Conservation (phyloP, 2,113 vertebrate species). For the Setophaga kirtlandii region DNA sequence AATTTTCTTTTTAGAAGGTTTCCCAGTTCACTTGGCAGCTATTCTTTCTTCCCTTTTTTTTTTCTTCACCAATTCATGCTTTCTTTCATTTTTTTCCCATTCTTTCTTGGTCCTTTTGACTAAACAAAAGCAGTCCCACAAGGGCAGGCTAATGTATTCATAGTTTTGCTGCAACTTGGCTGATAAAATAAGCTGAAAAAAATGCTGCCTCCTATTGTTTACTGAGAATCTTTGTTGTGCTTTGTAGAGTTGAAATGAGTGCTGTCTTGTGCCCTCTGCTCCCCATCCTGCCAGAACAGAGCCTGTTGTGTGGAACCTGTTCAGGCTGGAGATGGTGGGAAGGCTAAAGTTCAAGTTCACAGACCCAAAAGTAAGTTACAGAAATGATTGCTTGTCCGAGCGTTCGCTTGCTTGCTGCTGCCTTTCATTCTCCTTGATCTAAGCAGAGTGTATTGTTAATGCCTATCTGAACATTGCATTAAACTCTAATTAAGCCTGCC, state of each 20-base stretch:
- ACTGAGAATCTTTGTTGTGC: conserved; percentile 48
- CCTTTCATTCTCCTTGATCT: conserved; percentile 58
- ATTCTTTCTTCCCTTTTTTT: neutral
- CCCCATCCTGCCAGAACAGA: conserved; percentile 73
- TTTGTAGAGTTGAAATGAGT: conserved; percentile 22
- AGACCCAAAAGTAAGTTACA: conserved; percentile 84
- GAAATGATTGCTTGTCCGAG: conserved; percentile 19
- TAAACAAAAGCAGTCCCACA: conserved; percentile 46
- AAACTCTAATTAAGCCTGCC: conserved; percentile 69
- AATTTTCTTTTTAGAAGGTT: conserved; percentile 60
- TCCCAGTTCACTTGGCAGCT: conserved; percentile 55
- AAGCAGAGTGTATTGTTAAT: conserved; percentile 40
- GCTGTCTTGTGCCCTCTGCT: conserved; percentile 47
- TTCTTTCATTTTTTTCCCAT: neutral
- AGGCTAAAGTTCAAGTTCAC: conserved; percentile 87
- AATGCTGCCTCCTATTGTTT: conserved; percentile 42
- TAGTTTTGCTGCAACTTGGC: conserved; percentile 38
- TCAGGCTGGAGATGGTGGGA: conserved; percentile 84
- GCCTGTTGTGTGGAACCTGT: conserved; percentile 80
- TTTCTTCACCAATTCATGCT: neutral
- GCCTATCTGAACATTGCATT: conserved; percentile 46
- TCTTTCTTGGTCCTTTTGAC: conserved; percentile 32
- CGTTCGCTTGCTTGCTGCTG: neutral
- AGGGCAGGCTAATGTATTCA: conserved; percentile 57
- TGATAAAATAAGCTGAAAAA: conserved; percentile 59